Conservation (phyloP, 2,888 invertebrate species). For the Luffia ferchaultella region DNA sequence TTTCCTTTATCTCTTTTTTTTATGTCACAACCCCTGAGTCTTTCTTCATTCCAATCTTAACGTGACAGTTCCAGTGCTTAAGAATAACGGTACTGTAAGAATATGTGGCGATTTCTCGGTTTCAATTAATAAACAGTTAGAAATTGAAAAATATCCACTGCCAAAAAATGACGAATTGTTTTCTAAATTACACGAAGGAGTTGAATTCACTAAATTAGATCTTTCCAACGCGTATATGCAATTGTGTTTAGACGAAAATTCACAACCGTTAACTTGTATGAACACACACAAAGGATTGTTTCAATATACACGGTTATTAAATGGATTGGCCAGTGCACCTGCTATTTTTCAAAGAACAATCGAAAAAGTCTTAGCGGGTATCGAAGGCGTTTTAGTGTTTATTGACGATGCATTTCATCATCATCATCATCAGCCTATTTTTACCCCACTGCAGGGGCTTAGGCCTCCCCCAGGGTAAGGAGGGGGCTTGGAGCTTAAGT, state of each 20-base stretch:
- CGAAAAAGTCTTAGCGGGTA: constrained; percentile 5
- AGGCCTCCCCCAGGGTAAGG: too few relatives aligned
- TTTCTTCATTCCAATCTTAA: too few relatives aligned
- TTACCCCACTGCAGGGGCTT: too few relatives aligned
- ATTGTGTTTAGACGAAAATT: constrained; percentile 5
- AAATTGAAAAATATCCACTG: background rate
- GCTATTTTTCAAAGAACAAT: constrained; percentile 9
- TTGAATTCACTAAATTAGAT: constrained; percentile 16
- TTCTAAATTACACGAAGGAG: constrained; percentile 1
- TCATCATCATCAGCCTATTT: too few relatives aligned
- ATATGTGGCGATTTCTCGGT: constrained; percentile 12
- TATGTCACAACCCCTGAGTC: too few relatives aligned
- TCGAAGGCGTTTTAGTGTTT: constrained; percentile 5
- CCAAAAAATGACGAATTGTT: background rate
- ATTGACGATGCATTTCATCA: constrained; percentile 11
- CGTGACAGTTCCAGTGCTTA: constrained; percentile 13
- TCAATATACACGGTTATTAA: constrained; percentile 8
- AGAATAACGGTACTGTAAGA: constrained; percentile 9
- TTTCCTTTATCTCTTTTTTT: too few relatives aligned
- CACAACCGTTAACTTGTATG: constrained; percentile 5
- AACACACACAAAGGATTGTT: constrained; percentile 14
- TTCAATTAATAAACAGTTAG: background rate
- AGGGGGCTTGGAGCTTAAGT: too few relatives aligned
- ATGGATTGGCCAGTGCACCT: constrained; percentile 8
- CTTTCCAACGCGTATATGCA: constrained; percentile 14